Percentiles rank a stretch among this genome's conserved stretches.
phyloP scores from a whole-genome alignment of 2,113 vertebrate species.

The Percina caprodes region DNA sequence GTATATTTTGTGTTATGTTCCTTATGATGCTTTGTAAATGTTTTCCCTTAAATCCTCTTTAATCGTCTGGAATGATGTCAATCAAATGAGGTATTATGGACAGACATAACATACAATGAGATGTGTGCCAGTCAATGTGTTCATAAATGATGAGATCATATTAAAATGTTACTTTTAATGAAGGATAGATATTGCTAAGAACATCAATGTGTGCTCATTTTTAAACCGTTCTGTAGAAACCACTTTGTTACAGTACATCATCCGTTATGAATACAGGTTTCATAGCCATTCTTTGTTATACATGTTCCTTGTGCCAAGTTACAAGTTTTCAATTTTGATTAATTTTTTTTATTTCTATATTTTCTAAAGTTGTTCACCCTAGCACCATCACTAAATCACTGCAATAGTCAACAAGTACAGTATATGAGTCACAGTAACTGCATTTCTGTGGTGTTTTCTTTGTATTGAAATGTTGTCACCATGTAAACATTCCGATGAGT shows the following conservation, averaged over 20 bases:
- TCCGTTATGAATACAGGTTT: slow-evolving; percentile 44
- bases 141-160: slow-evolving; percentile 21
- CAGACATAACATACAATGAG: not conserved
- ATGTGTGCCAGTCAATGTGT: slow-evolving; percentile 34
- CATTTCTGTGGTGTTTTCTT: slow-evolving; percentile 72
- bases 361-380: slow-evolving; percentile 62
- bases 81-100: slow-evolving; percentile 10
- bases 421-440: slow-evolving; percentile 61
- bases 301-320: slow-evolving; percentile 81
- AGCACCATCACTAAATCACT: slow-evolving; percentile 61
- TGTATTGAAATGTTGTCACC: slow-evolving; percentile 70
- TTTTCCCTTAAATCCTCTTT: slow-evolving; percentile 9
- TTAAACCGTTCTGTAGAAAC: slow-evolving; percentile 31
- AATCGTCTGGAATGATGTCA: slow-evolving; percentile 10
- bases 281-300: slow-evolving; percentile 57
- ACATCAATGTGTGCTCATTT: slow-evolving; percentile 24
- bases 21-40: slow-evolving; percentile 1
- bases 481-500: slow-evolving; percentile 67
- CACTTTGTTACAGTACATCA: slow-evolving; percentile 42
- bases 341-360: slow-evolving; percentile 28
- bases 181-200: slow-evolving; percentile 19
- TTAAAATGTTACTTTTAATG: slow-evolving; percentile 29
- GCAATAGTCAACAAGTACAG: slow-evolving; percentile 63
- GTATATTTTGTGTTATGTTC: slow-evolving; percentile 17
- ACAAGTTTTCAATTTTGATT: slow-evolving; percentile 62